Conservation (phyloP, 2,113 vertebrate species). For the Scalopus aquaticus region DNA sequence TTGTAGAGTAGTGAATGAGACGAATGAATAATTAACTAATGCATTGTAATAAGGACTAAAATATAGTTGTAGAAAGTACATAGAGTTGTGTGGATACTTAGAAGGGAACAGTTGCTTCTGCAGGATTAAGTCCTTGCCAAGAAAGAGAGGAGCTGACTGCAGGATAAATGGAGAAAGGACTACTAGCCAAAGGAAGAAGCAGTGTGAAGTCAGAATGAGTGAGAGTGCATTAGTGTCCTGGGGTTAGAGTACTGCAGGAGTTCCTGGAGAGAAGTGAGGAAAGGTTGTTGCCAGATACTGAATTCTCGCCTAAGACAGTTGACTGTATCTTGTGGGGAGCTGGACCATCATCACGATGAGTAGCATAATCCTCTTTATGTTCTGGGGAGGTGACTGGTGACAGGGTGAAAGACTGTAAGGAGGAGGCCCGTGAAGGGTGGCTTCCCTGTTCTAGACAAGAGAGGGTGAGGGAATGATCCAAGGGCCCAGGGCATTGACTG, state of each 20-base stretch:
- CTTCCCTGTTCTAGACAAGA: background rate
- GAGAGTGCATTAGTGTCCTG: background rate
- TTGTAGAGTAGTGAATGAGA: background rate
- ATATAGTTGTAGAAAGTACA: background rate
- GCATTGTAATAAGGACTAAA: background rate
- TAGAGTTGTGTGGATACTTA: background rate
- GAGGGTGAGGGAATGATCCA: background rate
- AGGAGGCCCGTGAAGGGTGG: background rate
- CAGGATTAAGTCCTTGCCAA: background rate
- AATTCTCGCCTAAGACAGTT: background rate
- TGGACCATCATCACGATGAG: no score
- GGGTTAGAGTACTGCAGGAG: background rate
- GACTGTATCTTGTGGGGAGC: background rate
- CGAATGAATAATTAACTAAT: conserved; percentile 15
- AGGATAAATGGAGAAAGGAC: background rate
- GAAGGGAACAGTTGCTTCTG: background rate
- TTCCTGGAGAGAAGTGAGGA: conserved; percentile 11
- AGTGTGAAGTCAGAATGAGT: no score
- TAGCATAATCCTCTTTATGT: background rate
- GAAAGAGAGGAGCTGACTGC: background rate
- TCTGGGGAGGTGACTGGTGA: background rate
- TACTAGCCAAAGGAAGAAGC: background rate
- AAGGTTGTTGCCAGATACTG: background rate
- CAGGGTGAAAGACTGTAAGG: background rate
- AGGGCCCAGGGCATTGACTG: background rate